Conservation (phyloP, 2,797 vertebrate species). For the Acanthopagrus latus region DNA sequence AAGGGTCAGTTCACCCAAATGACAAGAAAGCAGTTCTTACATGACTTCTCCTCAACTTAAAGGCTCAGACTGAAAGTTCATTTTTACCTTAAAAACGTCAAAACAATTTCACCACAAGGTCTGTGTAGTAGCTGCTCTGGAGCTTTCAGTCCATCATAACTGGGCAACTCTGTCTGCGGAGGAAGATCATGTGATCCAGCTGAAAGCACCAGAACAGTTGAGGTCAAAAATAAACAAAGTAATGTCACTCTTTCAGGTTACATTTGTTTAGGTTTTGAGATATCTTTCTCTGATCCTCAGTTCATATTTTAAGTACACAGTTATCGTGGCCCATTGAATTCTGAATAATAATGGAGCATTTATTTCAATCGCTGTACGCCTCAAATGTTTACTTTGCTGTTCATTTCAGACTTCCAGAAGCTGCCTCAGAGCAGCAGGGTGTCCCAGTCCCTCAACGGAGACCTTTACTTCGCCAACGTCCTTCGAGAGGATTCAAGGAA, state of each 20-base stretch:
- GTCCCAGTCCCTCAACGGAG: slow-evolving; percentile 96
- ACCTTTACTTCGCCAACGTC: slow-evolving; percentile 98
- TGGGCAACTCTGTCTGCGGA: neutral
- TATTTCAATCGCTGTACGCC: neutral
- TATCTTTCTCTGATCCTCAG: neutral
- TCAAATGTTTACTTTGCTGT: slow-evolving; percentile 1
- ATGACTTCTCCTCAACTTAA: neutral
- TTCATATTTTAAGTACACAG: too few species aligned
- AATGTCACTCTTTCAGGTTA: too few species aligned
- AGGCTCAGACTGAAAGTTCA: neutral
- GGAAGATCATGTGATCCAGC: neutral
- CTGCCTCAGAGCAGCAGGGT: slow-evolving; percentile 93
- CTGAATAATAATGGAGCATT: neutral
- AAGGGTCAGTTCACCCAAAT: slow-evolving; percentile 1
- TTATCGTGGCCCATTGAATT: too few species aligned
- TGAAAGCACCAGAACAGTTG: neutral
- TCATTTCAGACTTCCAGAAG: slow-evolving; percentile 92
- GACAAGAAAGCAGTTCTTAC: neutral
- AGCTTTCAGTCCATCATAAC: neutral
- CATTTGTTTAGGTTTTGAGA: neutral
- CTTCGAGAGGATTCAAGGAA: slow-evolving; percentile 90
- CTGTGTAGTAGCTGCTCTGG: too few species aligned
- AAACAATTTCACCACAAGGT: neutral
- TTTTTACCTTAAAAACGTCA: neutral
- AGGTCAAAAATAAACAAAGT: neutral